A percentile compares a stretch with the other conserved stretches of the same genome.
Conservation (phyloP, 2,113 vertebrate genomes). For the Calidris pugnax region DNA sequence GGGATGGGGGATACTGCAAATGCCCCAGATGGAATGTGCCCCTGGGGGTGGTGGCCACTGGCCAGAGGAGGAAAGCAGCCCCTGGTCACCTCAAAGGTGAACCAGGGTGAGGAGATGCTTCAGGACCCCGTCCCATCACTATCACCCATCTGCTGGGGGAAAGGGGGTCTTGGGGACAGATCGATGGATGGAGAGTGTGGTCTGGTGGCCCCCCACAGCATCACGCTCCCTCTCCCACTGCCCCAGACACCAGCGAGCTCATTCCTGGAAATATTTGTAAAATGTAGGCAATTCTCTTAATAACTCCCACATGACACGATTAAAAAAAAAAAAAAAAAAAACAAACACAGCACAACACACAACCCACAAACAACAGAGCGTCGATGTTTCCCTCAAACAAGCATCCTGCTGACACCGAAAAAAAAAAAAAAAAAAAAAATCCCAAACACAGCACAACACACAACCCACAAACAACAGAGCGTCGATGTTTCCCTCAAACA, state of each 20-base stretch:
- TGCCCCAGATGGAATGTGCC: not conserved
- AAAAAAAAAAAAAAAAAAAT: not conserved
- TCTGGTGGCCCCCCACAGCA: not conserved
- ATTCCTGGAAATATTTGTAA: slow-evolving; percentile 40
- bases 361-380: not conserved
- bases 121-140: fast-evolving
- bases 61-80: not conserved
- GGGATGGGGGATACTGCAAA: not conserved
- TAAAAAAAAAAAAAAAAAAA: not conserved
- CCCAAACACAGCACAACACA: not conserved
- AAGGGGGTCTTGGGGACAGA: not conserved
- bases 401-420: not conserved
- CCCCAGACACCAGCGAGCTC: not conserved
- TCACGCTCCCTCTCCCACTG: not conserved
- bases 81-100: fast-evolving
- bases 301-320: slow-evolving; percentile 6
- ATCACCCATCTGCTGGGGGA: not conserved
- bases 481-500: not conserved
- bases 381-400: not conserved
- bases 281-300: slow-evolving; percentile 34
- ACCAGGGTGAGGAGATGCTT: not conserved
- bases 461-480: not conserved
- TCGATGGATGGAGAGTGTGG: not conserved
- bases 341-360: not conserved
- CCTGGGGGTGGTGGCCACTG: fast-evolving